These are phyloP conservation scores for Panopea generosa DNA, from an alignment of 2,888 invertebrate genomes.

Conservation along the genomic window DNA sequence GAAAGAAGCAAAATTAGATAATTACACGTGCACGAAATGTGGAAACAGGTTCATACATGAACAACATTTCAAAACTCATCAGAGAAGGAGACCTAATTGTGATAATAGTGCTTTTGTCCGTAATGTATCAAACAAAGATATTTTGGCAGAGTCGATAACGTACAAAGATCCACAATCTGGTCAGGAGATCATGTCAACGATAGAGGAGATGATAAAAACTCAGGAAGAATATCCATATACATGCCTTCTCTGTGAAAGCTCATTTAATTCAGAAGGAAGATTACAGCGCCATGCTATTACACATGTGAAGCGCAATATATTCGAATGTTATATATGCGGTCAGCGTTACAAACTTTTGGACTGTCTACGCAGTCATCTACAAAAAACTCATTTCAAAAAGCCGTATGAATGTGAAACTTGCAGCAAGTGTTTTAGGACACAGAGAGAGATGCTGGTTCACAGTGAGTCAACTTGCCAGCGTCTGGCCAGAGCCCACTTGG, in stretches of 20 bases:
- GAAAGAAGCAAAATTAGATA: conserved; percentile 5
- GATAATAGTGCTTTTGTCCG: not conserved
- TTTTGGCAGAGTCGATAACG: conserved; percentile 12
- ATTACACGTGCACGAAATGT: conserved; percentile 33
- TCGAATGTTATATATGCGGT: conserved; percentile 37
- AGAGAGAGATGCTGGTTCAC: not conserved
- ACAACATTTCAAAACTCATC: conserved; percentile 38
- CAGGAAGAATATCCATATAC: not conserved
- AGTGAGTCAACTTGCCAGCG: conserved; percentile 3
- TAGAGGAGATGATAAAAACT: conserved; percentile 17
- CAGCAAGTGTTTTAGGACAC: conserved; percentile 12
- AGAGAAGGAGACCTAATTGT: conserved; percentile 26
- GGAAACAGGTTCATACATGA: conserved; percentile 30
- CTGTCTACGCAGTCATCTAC: conserved; percentile 23
- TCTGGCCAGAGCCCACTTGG: not conserved
- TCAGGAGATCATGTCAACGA: conserved; percentile 19
- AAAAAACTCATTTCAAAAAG: conserved; percentile 30
- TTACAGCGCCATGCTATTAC: conserved; percentile 8
- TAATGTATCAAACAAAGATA: conserved; percentile 10
- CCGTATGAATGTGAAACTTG: conserved; percentile 36
- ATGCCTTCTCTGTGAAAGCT: conserved; percentile 15
- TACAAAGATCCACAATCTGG: conserved; percentile 15
- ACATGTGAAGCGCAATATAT: conserved; percentile 17
- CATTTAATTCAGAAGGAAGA: not conserved
- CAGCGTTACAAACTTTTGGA: conserved; percentile 5